Conservation (phyloP, 2,888 invertebrate genomes). For the Drosophila pseudotakahashii region DNA sequence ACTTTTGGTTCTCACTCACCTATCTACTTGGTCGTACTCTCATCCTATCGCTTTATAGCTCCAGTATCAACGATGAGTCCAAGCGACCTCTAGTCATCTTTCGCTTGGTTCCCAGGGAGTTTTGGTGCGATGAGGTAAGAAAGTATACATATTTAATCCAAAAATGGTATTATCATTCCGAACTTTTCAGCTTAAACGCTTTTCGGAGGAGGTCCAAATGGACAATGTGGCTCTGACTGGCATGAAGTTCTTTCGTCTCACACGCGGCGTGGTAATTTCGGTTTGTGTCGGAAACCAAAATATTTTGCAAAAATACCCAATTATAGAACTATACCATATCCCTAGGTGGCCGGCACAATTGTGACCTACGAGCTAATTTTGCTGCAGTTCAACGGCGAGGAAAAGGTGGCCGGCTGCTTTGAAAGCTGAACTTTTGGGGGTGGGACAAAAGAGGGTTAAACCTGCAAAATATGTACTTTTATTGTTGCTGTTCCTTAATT, state of each 20-base stretch:
- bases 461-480: conserved; percentile 39
- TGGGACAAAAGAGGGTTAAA: conserved; percentile 11
- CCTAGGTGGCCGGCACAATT: conserved; percentile 86
- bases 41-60: conserved; percentile 86
- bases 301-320: conserved; percentile 1
- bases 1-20: conserved; percentile 86
- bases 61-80: conserved; percentile 86
- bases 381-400: conserved; percentile 85
- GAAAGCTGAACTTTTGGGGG: conserved; percentile 38
- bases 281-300: conserved; percentile 50
- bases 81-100: conserved; percentile 83
- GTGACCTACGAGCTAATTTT: conserved; percentile 86
- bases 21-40: conserved; percentile 86
- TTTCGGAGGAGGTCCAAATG: conserved; percentile 82
- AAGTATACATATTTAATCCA: accelerated
- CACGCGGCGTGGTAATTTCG: conserved; percentile 81
- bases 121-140: conserved; percentile 85
- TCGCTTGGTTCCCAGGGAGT: conserved; percentile 83
- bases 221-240: conserved; percentile 83
- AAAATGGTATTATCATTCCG: not conserved
- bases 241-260: conserved; percentile 83
- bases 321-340: conserved; percentile 30
- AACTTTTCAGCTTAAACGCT: conserved; percentile 81
- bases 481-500: conserved; percentile 53
- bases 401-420: conserved; percentile 71